Evolutionary conservation across 2,888 invertebrate species (phyloP).

Genomic region (Tribolium freemani): DNA sequence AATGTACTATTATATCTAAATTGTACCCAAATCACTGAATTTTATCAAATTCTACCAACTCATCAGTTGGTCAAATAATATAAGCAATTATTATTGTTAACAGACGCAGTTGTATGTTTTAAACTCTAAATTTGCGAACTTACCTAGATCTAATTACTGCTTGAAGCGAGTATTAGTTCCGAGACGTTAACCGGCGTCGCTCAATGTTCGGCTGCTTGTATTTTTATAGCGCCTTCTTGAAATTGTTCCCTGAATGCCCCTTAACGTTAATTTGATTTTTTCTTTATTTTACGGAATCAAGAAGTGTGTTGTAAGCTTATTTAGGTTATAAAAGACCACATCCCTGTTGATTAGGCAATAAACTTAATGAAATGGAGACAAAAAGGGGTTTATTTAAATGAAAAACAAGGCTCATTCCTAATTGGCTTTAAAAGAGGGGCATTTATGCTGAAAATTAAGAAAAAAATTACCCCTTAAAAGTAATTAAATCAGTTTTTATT

Average conservation of each 20-base stretch:
- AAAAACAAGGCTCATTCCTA: slow-evolving; percentile 41
- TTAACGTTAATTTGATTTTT: slow-evolving; percentile 61
- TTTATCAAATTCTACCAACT: too few relatives aligned
- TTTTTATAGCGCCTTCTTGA: slow-evolving; percentile 61
- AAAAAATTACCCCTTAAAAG: slow-evolving; percentile 1
- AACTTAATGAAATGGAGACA: slow-evolving; percentile 60
- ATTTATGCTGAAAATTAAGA: slow-evolving; percentile 24
- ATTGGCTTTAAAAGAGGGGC: slow-evolving; percentile 14
- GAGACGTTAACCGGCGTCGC: slow-evolving; percentile 62
- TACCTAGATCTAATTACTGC: slow-evolving; percentile 61
- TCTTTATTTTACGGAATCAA: slow-evolving; percentile 56
- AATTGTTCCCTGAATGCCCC: slow-evolving; percentile 60
- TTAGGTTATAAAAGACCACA: slow-evolving; percentile 60
- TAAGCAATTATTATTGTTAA: too few relatives aligned
- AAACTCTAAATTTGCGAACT: slow-evolving; percentile 46
- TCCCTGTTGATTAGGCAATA: slow-evolving; percentile 61
- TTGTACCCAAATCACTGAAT: too few relatives aligned
- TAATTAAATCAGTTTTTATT: slow-evolving; percentile 4
- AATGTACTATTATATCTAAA: too few relatives aligned
- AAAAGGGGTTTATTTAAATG: slow-evolving; percentile 55
- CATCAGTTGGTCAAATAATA: too few relatives aligned
- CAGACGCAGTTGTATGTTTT: neutral
- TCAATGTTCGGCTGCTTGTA: slow-evolving; percentile 43
- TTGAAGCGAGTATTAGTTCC: slow-evolving; percentile 64
- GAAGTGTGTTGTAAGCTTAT: slow-evolving; percentile 59